phyloP scores from a whole-genome alignment of 92 coral and sea anemone species.

The Epizoanthus fatuus region DNA sequence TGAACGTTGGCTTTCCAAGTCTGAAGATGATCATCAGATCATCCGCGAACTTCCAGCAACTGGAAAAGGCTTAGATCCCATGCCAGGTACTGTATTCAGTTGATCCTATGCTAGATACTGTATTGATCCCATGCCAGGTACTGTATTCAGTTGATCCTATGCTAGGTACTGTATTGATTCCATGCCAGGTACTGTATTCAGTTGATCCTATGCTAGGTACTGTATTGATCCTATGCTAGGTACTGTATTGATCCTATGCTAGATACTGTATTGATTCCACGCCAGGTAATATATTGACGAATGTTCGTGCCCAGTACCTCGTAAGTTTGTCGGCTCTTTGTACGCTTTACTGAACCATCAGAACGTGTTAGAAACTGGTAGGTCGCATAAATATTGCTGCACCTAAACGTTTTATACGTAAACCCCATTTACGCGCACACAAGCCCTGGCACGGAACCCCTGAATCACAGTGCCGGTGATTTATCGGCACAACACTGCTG shows the following conservation, averaged over 20 bases:
- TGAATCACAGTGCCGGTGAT: no score
- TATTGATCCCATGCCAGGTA: constrained; percentile 86
- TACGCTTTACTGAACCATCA: no score
- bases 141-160: neutral
- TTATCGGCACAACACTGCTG: no score
- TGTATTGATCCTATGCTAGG: neutral
- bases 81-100: constrained; percentile 76
- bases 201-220: neutral
- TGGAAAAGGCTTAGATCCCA: constrained; percentile 78
- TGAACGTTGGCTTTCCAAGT: constrained; percentile 86
- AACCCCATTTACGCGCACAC: neutral
- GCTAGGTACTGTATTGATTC: constrained; percentile 14
- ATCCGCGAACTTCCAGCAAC: constrained; percentile 94
- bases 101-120: neutral
- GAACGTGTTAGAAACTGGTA: no score
- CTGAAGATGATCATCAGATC: constrained; percentile 82
- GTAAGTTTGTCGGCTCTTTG: no score
- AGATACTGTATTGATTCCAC: no score
- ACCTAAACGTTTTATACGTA: neutral
- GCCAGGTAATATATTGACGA: no score
- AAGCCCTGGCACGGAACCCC: neutral
- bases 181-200: constrained; percentile 72
- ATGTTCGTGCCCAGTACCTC: no score
- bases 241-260: neutral
- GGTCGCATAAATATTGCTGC: no score